phyloP scores from a whole-genome alignment of 2,797 vertebrate genomes.

The Epinephelus awoara region DNA sequence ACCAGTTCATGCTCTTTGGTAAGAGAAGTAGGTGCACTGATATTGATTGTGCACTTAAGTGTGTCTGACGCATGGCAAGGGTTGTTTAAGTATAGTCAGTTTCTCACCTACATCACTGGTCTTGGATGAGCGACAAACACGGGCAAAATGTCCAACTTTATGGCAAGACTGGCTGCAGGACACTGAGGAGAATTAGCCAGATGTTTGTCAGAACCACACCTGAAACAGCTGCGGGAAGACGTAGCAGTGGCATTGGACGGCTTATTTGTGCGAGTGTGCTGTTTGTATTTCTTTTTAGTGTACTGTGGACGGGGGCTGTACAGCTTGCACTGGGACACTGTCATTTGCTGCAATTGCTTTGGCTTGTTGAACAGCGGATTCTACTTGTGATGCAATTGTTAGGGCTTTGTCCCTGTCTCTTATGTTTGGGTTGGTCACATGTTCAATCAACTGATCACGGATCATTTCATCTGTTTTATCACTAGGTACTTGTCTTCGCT shows the following conservation, averaged over 20 bases:
- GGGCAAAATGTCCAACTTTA: constrained; percentile 8
- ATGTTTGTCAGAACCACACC: constrained; percentile 10
- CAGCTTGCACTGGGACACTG: constrained; percentile 12
- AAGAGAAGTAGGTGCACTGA: background rate
- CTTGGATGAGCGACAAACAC: background rate
- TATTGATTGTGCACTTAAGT: background rate
- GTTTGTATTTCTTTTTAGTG: constrained; percentile 2
- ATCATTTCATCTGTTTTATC: constrained; percentile 14
- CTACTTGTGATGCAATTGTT: constrained; percentile 9
- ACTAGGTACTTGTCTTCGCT: background rate
- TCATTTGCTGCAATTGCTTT: background rate
- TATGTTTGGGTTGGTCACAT: background rate
- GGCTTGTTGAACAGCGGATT: constrained; percentile 3
- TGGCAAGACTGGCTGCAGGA: background rate
- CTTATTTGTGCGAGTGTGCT: background rate
- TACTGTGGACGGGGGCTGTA: background rate
- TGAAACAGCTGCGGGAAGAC: background rate
- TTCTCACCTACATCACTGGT: background rate
- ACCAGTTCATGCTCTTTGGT: background rate
- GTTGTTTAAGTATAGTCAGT: background rate
- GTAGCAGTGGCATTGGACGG: background rate
- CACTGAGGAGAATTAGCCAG: background rate
- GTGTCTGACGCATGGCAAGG: background rate
- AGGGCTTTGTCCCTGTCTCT: background rate
- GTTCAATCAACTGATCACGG: constrained; percentile 7